Base-by-base conservation (phyloP, 1,140 invertebrate species). In the Tetranychus urticae region DNA sequence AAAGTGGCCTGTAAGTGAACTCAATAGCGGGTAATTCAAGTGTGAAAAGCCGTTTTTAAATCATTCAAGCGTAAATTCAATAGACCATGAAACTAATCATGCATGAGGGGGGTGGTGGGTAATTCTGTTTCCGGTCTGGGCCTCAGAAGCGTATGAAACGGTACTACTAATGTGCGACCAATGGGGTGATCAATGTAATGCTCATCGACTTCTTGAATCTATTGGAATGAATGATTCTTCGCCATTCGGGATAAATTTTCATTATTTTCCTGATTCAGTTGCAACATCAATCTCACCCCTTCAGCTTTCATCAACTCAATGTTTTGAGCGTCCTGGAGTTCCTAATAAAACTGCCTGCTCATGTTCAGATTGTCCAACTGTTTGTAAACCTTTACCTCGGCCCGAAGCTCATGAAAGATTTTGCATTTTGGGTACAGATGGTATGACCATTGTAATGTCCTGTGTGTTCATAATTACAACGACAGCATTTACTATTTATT, bases 281-380 rank as follows among this genome's bases (percentile, higher is more conserved):
- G 52, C 50, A 12, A 65, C 60, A 6, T 4, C 4, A 5, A 78
- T 78, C 65, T 71, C 65, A 2, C 84, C 84, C 0, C 67, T 82
- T 57, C 76, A 84, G 70, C 77, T 78, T 1, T 60, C 68, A 36
- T 77, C 81, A 1, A 76, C 76, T 52, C 80, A 83, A 0, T 91
- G 87, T 70, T 56, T 50, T 23, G 76, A 79, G 23, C 78, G 84
- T 0, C 35, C 59, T 12, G n/a, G 14, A 14, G 12, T 31, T 42
- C 10, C 52, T 8, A 52, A 12, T 3, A 34, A 42, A 8, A 14
- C 47, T 2, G 3, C 56, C 34, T 96, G 90, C 71, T 86, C 83
- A 65, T 94, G 89, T 69, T 77, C 87, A 45, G 91, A 97, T 74
- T 97, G 91, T 70, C 77, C 80, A 66, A 72, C 70, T 46, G 82